Base-by-base conservation (phyloP, 35 echinoderm and acorn worm genomes). In the Apostichopus californicus region DNA sequence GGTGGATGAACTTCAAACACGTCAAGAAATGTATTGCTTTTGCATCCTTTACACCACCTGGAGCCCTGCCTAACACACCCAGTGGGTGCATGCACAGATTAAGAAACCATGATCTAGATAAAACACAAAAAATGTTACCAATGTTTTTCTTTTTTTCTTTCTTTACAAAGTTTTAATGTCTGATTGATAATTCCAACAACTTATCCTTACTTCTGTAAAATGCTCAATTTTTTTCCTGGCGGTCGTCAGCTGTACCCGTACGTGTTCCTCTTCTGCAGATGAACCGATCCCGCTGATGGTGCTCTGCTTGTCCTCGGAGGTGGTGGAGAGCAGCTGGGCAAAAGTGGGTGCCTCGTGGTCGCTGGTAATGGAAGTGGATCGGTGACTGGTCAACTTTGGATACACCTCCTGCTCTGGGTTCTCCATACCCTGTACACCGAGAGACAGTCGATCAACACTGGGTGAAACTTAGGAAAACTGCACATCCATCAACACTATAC, bases 201-300 rank as follows among this genome's bases (percentile, higher is more conserved):
- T n/a, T 24, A 28, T 52, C 78, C 94, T 81, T 54, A 96, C 95
- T 92, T 96, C 95, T 57, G 81, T 96, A 90, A 99, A 99, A 72
- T 99, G 97, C 65, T 99, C 97, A 9, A 99, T 54, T 55, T 91
- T 94, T 34, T 95, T 96, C 54, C 91, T 83, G 1, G 97, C 86
- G 3, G 93, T 81, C 17, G 83, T 89, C 89, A 99, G 70, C 65
- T 99, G 89, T 15, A 57, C 59, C 25, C 73, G 90, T 1, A 99
- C 92, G 54, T 99, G 91, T 55, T 96, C 97, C 59, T 99, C 97
- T 55, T 99, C 97, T 15, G 97, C 97, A 1, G 95, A 92, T 9
- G 97, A 96, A 56, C 95, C 92, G 5, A 95, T 70, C 1, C 89
- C 86, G 53, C 96, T 98, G 77, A 94, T 86, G 14, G 95, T 86